These are phyloP conservation scores for Neria commutata DNA, from an alignment of 2,888 invertebrate species.

Conservation along the genomic window DNA sequence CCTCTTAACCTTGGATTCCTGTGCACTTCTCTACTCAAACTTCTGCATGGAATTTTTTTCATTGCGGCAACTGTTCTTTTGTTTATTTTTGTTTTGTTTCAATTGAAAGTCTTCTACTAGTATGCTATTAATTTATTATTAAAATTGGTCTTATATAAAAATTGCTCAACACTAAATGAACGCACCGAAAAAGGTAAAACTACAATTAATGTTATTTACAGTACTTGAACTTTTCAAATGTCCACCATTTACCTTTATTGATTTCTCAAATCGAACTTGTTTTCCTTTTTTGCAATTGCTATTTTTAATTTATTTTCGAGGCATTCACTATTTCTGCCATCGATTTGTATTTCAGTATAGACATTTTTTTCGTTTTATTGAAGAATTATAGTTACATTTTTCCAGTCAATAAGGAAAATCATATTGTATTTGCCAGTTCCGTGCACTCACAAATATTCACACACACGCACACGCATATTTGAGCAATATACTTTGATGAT, in stretches of 20 bases:
- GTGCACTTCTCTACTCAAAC: too few relatives aligned
- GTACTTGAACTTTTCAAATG: background rate
- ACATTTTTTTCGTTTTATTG: too few relatives aligned
- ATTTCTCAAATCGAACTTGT: conserved; percentile 5
- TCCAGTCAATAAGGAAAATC: too few relatives aligned
- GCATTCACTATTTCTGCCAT: too few relatives aligned
- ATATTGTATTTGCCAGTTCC: too few relatives aligned
- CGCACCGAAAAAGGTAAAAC: conserved; percentile 59
- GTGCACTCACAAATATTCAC: too few relatives aligned
- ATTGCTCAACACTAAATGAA: conserved; percentile 57
- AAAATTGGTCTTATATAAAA: conserved; percentile 49
- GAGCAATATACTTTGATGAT: too few relatives aligned
- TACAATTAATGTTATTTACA: conserved; percentile 37
- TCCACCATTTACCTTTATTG: conserved; percentile 4
- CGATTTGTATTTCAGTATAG: too few relatives aligned
- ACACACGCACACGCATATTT: too few relatives aligned
- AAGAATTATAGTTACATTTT: too few relatives aligned
- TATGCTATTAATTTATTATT: conserved; percentile 15
- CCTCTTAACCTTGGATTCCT: too few relatives aligned
- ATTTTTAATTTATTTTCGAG: conserved; percentile 3
- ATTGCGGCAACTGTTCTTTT: conserved; percentile 15
- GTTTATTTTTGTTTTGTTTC: conserved; percentile 24
- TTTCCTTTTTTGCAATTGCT: conserved; percentile 11
- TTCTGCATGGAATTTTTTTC: background rate
- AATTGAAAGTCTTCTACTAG: conserved; percentile 4